Conservation (phyloP, 2,113 vertebrate species). For the Grammomys dolichurus region DNA sequence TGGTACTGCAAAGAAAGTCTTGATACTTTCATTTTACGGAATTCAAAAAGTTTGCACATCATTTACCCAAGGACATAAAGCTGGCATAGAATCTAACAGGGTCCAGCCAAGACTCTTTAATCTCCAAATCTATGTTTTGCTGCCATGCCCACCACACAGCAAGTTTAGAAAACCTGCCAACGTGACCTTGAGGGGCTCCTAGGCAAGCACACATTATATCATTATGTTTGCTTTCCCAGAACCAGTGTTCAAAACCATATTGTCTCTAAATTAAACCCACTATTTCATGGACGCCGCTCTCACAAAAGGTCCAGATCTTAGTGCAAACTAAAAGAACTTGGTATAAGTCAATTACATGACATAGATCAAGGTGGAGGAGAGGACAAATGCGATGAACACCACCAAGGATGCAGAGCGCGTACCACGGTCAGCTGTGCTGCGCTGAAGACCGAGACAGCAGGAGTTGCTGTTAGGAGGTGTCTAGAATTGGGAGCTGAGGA, state of each 20-base stretch:
- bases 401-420: not conserved
- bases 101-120: not conserved
- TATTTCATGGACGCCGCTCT: not conserved
- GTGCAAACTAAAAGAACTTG: not conserved
- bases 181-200: not conserved
- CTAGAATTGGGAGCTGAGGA: not conserved
- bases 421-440: fast-evolving
- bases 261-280: not conserved
- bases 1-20: not conserved
- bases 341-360: constrained; percentile 18
- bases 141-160: not conserved
- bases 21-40: not conserved
- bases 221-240: not conserved
- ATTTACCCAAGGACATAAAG: not conserved
- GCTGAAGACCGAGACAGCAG: not conserved
- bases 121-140: not conserved
- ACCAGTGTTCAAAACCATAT: constrained; percentile 1
- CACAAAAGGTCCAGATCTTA: not conserved
- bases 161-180: not conserved
- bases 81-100: not conserved
- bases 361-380: not conserved
- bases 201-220: not conserved
- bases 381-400: fast-evolving
- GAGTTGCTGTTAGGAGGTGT: not conserved
- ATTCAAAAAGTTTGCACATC: not conserved